phyloP scores from a whole-genome alignment of 2,113 vertebrate genomes.

The Dryoscopus gambensis region DNA sequence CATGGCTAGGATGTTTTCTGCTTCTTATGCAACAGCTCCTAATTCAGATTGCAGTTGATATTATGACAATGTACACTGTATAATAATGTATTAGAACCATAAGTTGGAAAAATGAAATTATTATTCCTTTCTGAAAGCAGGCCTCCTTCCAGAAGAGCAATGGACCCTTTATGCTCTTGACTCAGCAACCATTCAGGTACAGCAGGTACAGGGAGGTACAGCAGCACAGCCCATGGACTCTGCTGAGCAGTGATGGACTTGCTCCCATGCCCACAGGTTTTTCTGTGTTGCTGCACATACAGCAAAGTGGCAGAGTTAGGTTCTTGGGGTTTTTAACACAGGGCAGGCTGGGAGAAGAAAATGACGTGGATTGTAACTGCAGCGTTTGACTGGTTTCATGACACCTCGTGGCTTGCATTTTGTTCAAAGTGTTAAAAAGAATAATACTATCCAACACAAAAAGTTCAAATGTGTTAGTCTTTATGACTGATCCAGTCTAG shows the following conservation, averaged over 20 bases:
- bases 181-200: not conserved
- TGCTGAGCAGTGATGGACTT: not conserved
- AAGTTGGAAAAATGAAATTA: not conserved
- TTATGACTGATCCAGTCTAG: not conserved
- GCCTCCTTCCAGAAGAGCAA: not conserved
- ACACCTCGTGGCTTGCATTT: not conserved
- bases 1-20: not conserved
- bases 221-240: not conserved
- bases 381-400: not conserved
- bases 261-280: not conserved
- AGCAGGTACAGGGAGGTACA: not conserved
- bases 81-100: not conserved
- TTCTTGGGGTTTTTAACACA: not conserved
- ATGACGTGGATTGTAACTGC: not conserved
- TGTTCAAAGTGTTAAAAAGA: not conserved
- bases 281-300: not conserved
- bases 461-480: not conserved
- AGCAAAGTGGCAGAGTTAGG: not conserved
- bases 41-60: constrained; percentile 10
- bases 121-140: not conserved
- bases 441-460: not conserved
- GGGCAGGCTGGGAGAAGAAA: not conserved
- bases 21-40: not conserved
- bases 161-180: not conserved
- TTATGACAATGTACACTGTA: not conserved